A percentile compares a stretch with the other conserved stretches of the same genome.
These are phyloP conservation scores for Synanthedon formicaeformis DNA, from an alignment of 2,888 invertebrate genomes.

Conservation along the genomic window DNA sequence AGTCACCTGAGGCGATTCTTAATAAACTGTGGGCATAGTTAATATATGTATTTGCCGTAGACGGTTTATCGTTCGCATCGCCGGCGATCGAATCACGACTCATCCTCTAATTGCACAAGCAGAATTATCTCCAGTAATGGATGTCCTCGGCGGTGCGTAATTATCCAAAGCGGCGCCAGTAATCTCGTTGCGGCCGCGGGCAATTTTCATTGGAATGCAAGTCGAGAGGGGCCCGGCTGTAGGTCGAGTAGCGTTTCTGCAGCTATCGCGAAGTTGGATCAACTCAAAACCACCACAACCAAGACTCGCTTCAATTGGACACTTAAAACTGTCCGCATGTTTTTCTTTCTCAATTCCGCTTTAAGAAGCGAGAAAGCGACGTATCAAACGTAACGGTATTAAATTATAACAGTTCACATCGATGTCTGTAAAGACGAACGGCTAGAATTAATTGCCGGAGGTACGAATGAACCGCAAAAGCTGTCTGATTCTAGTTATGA, in stretches of 20 bases:
- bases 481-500: constrained; percentile 22
- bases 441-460: constrained; percentile 2
- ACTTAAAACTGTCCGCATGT: not conserved
- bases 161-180: constrained; percentile 45
- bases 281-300: constrained; percentile 6
- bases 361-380: constrained; percentile 14
- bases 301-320: not conserved
- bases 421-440: constrained; percentile 12
- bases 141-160: constrained; percentile 53
- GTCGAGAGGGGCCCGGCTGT: constrained; percentile 15
- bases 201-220: constrained; percentile 53
- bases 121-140: constrained; percentile 60
- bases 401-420: constrained; percentile 10
- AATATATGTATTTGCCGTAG: constrained; percentile 30
- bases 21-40: constrained; percentile 31
- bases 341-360: constrained; percentile 11
- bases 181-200: constrained; percentile 38
- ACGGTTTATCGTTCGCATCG: constrained; percentile 26
- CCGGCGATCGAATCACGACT: constrained; percentile 39
- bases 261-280: constrained; percentile 27
- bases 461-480: constrained; percentile 14
- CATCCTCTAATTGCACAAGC: constrained; percentile 50
- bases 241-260: constrained; percentile 41
- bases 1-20: constrained; percentile 25
- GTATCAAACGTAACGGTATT: constrained; percentile 21